Percentiles rank a stretch among this genome's conserved stretches.
These are phyloP conservation scores for Calliopum simillimum DNA, from an alignment of 2,888 invertebrate genomes.

Conservation along the genomic window DNA sequence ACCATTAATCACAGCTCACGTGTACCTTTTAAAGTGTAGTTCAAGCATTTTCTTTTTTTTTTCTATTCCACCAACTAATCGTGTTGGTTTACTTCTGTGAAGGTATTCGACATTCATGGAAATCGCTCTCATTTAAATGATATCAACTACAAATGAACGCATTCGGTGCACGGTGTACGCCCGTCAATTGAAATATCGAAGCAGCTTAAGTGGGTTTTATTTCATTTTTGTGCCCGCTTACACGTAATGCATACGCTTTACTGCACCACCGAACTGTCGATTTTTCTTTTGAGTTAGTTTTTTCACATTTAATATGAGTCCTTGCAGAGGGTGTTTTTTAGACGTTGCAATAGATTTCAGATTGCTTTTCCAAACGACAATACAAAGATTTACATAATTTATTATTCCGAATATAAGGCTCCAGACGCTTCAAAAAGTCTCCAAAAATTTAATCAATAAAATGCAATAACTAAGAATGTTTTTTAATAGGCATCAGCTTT, in stretches of 20 bases:
- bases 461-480: too few species aligned
- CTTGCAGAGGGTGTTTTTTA: too few species aligned
- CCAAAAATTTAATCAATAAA: too few species aligned
- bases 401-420: too few species aligned
- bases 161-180: too few species aligned
- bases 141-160: not conserved
- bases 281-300: not conserved
- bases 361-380: too few species aligned
- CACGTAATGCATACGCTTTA: not conserved
- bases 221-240: not conserved
- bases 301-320: too few species aligned
- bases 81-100: slow-evolving; percentile 8
- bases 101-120: not conserved
- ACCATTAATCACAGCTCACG: slow-evolving; percentile 26
- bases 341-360: too few species aligned
- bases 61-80: not conserved
- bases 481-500: too few species aligned
- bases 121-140: not conserved
- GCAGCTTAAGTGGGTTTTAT: slow-evolving; percentile 10
- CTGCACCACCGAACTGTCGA: not conserved
- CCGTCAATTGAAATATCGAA: slow-evolving; percentile 18
- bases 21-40: not conserved
- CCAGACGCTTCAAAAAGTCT: too few species aligned
- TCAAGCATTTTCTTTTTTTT: not conserved
- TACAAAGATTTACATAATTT: too few species aligned